A percentile compares a stretch with the other conserved stretches of the same genome.
These are phyloP conservation scores for Harpegnathos saltator DNA, from an alignment of 1,140 invertebrate genomes.

Conservation along the genomic window DNA sequence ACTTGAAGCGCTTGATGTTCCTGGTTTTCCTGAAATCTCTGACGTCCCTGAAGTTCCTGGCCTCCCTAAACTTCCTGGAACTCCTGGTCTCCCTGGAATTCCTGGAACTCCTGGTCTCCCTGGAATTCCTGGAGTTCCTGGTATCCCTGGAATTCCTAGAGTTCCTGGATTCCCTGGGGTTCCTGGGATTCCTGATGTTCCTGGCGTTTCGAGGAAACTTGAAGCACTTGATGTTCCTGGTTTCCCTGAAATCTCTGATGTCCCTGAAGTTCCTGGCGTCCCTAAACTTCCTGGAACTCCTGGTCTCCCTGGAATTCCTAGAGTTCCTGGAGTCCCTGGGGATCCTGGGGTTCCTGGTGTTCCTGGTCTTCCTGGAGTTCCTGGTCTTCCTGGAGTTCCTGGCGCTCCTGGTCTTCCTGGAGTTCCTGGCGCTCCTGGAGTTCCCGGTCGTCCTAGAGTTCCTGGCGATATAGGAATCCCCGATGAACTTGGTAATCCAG, in stretches of 20 bases:
- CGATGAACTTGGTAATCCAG: neutral
- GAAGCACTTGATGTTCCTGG: too few relatives aligned
- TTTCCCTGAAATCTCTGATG: too few relatives aligned
- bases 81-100: neutral
- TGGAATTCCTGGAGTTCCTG: slow-evolving; percentile 39
- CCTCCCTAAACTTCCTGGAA: too few relatives aligned
- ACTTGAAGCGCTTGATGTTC: too few relatives aligned
- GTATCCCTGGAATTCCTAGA: slow-evolving; percentile 51
- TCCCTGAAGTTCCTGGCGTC: too few relatives aligned
- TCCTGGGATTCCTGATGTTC: slow-evolving; percentile 81
- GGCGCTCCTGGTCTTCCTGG: slow-evolving; percentile 61
- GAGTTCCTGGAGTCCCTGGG: slow-evolving; percentile 1
- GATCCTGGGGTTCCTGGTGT: slow-evolving; percentile 3
- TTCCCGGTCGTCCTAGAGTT: slow-evolving; percentile 83
- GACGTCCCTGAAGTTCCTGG: too few relatives aligned
- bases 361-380: slow-evolving; percentile 39
- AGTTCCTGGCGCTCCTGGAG: slow-evolving; percentile 85
- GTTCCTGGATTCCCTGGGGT: slow-evolving; percentile 62
- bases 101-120: slow-evolving; percentile 17
- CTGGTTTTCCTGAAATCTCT: too few relatives aligned
- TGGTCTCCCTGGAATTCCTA: neutral
- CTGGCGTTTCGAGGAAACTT: neutral
- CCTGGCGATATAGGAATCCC: slow-evolving; percentile 47
- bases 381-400: slow-evolving; percentile 56
- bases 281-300: too few relatives aligned